phyloP scores from a whole-genome alignment of 1,140 invertebrate genomes.

The Drosophila punjabiensis region DNA sequence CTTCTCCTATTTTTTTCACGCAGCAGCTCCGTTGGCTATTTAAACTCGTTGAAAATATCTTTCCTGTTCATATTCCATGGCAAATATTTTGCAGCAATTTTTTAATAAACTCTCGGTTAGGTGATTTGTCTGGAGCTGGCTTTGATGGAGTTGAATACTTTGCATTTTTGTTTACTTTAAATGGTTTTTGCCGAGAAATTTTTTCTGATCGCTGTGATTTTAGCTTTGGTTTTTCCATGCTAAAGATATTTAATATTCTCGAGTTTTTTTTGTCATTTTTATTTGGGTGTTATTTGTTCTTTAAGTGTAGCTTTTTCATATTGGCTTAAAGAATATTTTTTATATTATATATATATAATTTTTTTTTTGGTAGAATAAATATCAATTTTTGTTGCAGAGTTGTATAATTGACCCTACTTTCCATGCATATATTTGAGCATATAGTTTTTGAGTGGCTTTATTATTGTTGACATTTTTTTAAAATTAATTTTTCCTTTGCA shows the following conservation, averaged over 20 bases:
- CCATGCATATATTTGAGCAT: background rate
- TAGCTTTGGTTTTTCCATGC: background rate
- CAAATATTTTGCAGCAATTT: constrained; percentile 49
- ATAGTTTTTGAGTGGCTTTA: background rate
- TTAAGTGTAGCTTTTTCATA: background rate
- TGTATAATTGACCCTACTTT: background rate
- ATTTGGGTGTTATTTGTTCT: background rate
- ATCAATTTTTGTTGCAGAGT: background rate
- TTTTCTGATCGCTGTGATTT: background rate
- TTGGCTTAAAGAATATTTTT: background rate
- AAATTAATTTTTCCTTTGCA: background rate
- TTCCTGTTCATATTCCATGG: constrained; percentile 29
- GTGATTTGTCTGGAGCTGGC: constrained; percentile 3
- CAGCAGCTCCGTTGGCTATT: constrained; percentile 16
- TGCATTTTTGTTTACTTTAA: constrained; percentile 10
- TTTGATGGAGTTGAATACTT: constrained; percentile 6
- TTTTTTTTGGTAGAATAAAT: background rate
- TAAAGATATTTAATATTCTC: background rate
- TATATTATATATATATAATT: background rate
- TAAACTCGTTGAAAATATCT: constrained; percentile 27
- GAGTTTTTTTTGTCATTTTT: background rate
- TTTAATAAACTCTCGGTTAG: constrained; percentile 13
- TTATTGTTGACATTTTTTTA: background rate
- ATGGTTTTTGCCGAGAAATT: background rate
- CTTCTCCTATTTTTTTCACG: background rate